Base-by-base conservation (phyloP, 2,797 vertebrate species). In the Otolemur crassicaudatus region DNA sequence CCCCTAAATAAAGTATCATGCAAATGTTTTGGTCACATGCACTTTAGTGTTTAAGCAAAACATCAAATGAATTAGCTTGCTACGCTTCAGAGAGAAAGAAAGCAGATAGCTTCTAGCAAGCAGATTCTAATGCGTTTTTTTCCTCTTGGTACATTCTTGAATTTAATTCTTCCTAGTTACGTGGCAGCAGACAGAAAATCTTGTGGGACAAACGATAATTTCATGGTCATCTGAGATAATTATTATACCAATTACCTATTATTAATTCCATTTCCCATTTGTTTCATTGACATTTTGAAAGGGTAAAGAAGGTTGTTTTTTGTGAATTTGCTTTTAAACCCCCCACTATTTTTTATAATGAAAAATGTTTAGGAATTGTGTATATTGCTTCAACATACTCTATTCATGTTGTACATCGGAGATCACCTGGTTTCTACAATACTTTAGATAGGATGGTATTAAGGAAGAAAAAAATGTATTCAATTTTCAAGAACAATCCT, bases 251-350 rank as follows among this genome's bases (percentile, higher is more conserved):
- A 95, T 96, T 95, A 72, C 49, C 27, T 96, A 34, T 94, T 69
- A 96, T 92, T 94, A 94, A 96, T 94, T 90, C 70, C 9, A 84
- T 92, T 97, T 97, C 56, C 40, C 46, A 81, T 82, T 97, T 90
- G 63, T 87, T 97, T 96, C 82, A 81, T 49, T 95, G 90, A 84
- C 90, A 94, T 96, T 95, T 96, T 84, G 34, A 97, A 96, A 92
- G 29, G 49, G 46, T 85, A 90, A 90, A 92, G 70, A 31, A 61
- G 22, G 63, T 53, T 95, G 22, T 89, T 93, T 95, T 95, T 70
- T 14, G 17, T 92, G 73, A 90, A 85, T 70, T 96, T 94, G 29
- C 22, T 89, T 94, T 94, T 65, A 92, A 90, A 14, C 23, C 5
- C 17, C 7, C 27, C 13, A 73, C n/a, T 87, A 31, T 95, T 91